phyloP scores from a whole-genome alignment of 2,797 vertebrate species.

The Pterois miles region DNA sequence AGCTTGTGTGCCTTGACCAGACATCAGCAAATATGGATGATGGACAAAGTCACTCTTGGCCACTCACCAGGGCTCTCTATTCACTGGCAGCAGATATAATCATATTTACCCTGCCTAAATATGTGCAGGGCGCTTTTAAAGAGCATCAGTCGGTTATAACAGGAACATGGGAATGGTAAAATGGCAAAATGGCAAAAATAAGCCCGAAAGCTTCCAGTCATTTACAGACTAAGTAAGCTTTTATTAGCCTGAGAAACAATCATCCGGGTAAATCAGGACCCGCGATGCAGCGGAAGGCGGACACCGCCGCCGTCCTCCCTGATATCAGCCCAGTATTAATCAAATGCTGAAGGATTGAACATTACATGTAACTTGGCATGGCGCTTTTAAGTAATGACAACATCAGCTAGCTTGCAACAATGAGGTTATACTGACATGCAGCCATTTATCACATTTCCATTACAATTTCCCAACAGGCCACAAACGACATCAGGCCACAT shows the following conservation, averaged over 20 bases:
- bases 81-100: conserved; percentile 50
- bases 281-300: conserved; percentile 17
- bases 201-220: conserved; percentile 19
- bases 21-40: conserved; percentile 42
- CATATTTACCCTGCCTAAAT: conserved; percentile 43
- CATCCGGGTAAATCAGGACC: conserved; percentile 35
- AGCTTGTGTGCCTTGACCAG: conserved; percentile 9
- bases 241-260: conserved; percentile 51
- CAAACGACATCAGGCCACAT: conserved; percentile 21
- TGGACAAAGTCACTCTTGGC: conserved; percentile 42
- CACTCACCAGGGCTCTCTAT: conserved; percentile 11
- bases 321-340: conserved; percentile 48
- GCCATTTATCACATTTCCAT: conserved; percentile 61
- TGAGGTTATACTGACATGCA: conserved; percentile 42
- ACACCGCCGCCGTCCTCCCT: conserved; percentile 23
- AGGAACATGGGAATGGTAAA: conserved; percentile 9
- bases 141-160: conserved; percentile 30
- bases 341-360: conserved; percentile 54
- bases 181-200: conserved; percentile 3
- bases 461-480: conserved; percentile 41
- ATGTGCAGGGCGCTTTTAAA: conserved; percentile 29
- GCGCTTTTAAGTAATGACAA: conserved; percentile 48
- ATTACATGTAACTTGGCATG: conserved; percentile 25
- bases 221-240: conserved; percentile 26
- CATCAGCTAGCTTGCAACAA: conserved; percentile 47